Base-by-base conservation (phyloP, 2,888 invertebrate species). In the Heliconius cydno region DNA sequence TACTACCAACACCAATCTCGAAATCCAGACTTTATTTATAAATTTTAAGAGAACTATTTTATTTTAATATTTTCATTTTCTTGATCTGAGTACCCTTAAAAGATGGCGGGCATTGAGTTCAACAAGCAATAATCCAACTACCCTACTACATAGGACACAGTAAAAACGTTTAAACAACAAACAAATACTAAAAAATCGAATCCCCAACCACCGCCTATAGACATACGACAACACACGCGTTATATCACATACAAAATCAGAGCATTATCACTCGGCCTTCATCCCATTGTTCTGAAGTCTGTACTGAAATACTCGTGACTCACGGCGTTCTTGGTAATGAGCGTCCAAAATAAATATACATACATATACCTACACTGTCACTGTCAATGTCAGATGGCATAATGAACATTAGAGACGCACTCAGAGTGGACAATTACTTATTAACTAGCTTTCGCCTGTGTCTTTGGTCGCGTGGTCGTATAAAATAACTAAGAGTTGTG, bases 301-400 rank as follows among this genome's bases (percentile, higher is more conserved):
- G n/a, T n/a, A 66, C 63, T 22, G 63, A 65, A 66, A 76, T 76
- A 76, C 25, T n/a, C 28, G 6, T 76, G 75, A 65, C 66, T 66
- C 41, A 63, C 25, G 22, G 41, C 38, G 65, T 74, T 41, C 67
- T 38, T 34, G 57, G 28, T 77, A 60, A 38, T 60, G 73, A 38
- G 73, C n/a, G 73, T 7, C 73, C 38, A 63, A 77, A 70, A 70
- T 63, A 57, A 77, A 63, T 25, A 63, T 77, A 34, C 63, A 13
- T 52, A 52, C 19, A 7, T 19, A 19, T 68, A 34, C 30, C 46
- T 38, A 73, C 70, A 41, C 34, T 73, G 73, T 73, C 73, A 60
- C 34, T 73, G 73, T 73, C 73, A 73, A 73, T 60, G 73, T 73
- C 73, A 73, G 60, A 15, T 73, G 73, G 34, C 73, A 73, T 73